These are phyloP conservation scores for Ericerus pela DNA, from an alignment of 1,140 invertebrate species.

Conservation along the genomic window DNA sequence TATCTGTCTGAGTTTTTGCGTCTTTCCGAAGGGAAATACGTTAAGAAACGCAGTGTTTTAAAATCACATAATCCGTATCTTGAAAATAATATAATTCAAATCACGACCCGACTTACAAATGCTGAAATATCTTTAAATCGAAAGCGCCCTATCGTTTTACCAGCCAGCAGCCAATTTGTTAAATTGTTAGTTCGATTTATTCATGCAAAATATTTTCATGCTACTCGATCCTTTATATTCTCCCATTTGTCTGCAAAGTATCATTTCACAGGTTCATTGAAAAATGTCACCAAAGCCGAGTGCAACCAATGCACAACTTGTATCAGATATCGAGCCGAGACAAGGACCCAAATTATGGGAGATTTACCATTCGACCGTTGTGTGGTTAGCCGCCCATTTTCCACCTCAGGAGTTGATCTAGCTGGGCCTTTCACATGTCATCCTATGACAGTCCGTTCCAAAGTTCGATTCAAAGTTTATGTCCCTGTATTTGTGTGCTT, in stretches of 20 bases:
- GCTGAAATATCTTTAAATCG: constrained; percentile 11
- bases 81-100: constrained; percentile 14
- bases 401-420: constrained; percentile 29
- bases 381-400: constrained; percentile 23
- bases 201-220: constrained; percentile 26
- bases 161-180: constrained; percentile 24
- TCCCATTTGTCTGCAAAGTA: constrained; percentile 23
- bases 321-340: constrained; percentile 15
- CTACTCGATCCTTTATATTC: constrained; percentile 21
- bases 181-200: constrained; percentile 25
- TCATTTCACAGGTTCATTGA: constrained; percentile 23
- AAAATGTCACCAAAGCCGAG: constrained; percentile 17
- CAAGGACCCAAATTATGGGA: constrained; percentile 25
- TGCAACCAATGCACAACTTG: constrained; percentile 25
- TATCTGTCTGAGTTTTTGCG: too few relatives aligned
- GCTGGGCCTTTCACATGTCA: constrained; percentile 29
- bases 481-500: constrained; percentile 33
- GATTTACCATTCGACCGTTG: constrained; percentile 25
- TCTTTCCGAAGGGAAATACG: too few relatives aligned
- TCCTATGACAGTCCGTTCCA: constrained; percentile 8
- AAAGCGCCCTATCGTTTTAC: constrained; percentile 18
- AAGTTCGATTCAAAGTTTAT: constrained; percentile 28
- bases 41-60: too few relatives aligned
- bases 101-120: constrained; percentile 16
- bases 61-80: too few relatives aligned